Evolutionary conservation across 2,113 vertebrate species (phyloP).

Genomic region (Periophthalmodon schlosseri): DNA sequence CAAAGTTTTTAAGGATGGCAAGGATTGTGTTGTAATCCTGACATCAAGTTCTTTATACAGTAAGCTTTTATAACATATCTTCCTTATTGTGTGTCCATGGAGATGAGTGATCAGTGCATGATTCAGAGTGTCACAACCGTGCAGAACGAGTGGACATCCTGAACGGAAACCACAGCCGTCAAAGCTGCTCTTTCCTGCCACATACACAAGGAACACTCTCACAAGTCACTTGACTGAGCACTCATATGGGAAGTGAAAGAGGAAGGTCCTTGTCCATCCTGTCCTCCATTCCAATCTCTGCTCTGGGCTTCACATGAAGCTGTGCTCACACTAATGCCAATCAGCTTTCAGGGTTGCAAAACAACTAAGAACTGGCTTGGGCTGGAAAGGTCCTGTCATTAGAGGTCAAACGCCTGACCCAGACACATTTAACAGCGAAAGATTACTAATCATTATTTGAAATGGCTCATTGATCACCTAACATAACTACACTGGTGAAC

Average conservation of each 20-base stretch:
- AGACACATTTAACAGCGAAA: constrained; percentile 41
- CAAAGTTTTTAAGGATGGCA: too few species aligned
- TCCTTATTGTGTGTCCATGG: constrained; percentile 39
- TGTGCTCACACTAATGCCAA: constrained; percentile 43
- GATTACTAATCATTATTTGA: constrained; percentile 36
- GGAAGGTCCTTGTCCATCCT: constrained; percentile 76
- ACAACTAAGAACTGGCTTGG: constrained; percentile 60
- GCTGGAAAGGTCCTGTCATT: constrained; percentile 52
- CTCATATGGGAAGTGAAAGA: constrained; percentile 82
- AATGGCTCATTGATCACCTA: constrained; percentile 27
- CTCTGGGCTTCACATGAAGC: constrained; percentile 67
- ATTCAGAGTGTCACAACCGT: constrained; percentile 76
- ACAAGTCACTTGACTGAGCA: constrained; percentile 79
- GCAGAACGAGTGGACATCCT: constrained; percentile 76
- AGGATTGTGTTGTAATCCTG: neutral
- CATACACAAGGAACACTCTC: constrained; percentile 66
- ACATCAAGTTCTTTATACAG: neutral
- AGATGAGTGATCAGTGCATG: constrained; percentile 60
- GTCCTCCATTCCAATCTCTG: constrained; percentile 63
- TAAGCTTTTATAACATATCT: constrained; percentile 31
- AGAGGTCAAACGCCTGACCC: constrained; percentile 58
- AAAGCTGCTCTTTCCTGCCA: constrained; percentile 70
- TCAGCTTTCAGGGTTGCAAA: constrained; percentile 60
- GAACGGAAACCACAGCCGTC: constrained; percentile 75
- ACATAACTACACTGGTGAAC: constrained; percentile 1